Base-by-base conservation (phyloP, 35 echinoderm and acorn worm species). In the Ophiothrix spiculata region DNA sequence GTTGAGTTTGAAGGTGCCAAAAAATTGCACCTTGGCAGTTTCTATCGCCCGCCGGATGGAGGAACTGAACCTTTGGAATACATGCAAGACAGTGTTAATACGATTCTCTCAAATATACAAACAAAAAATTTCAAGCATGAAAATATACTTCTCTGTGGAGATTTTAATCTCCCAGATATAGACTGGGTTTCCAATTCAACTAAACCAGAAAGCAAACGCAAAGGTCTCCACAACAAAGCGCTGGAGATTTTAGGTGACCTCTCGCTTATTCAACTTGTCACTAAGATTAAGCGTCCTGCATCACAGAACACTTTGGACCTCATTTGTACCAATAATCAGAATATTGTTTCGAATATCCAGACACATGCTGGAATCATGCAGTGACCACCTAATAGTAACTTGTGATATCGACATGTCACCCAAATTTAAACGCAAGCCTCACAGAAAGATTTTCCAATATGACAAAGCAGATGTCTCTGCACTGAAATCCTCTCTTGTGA, bases 321-420 rank as follows among this genome's bases (percentile, higher is more conserved):
- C 13, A 79, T 79, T 39, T 37, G 17, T 79, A 79, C 77, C 32
- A 79, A 36, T 19, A 79, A 79, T 28, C 77, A 36, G 38, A 79
- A 79, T 32, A 39, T 79, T 39, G 28, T 79, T 8, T 19, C 11
- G 10, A 79, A 79, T 32, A 39, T 79, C 21, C 12, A 39, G 38
- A 79, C 38, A 13, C 77, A 79, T 21, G 0, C 77, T 19, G 77
- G 77, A 13, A 79, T 37, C 8, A 28, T n/a, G n/a, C n/a, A n/a
- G 17, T 8, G 77, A 36, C 32, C 77, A 79, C 38, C 33, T 36
- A 1, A 79, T 36, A 0, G 60, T 85, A 15, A 85, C 82, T 25
- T 85, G 82, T 85, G 82, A 85, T 56, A 85, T 85, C 10, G 37
- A 85, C 36, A 35, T 85, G 16, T 85, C 60, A 33, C 64, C 82